Evolutionary conservation across 2,113 vertebrate genomes (phyloP), one percentile per base, ranked within the genome.

Genomic region (Motacilla tschutschensis): DNA sequence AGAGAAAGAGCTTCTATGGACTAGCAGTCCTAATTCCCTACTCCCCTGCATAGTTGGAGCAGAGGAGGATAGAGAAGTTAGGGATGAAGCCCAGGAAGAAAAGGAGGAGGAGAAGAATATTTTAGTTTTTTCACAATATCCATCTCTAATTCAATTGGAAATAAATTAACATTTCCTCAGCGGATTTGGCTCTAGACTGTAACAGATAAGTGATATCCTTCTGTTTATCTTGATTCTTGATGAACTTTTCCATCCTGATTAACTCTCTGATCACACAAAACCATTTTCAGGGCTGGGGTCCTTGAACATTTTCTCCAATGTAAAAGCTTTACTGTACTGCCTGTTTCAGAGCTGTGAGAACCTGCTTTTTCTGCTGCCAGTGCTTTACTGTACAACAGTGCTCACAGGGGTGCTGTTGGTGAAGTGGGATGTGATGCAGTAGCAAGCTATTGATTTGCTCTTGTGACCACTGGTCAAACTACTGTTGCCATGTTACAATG

Each of bases 41-140:
- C 5, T 14, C 0, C 10, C 20, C 2, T 53, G 12, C 0, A 1
- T 12, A 4, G 5, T 0, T 4, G 2, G 16, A 5, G 4, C 0
- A 0, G 22, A 47, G 14, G 6, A 63, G 8, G 6, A 19, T 28
- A 7, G 17, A 47, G 20, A 28, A 59, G 6, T n/a, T 1, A 3
- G 8, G 33, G 8, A 8, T 57, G 19, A 46, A 58, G 11, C 10
- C 5, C 0, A 0, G 22, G 5, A 53, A n/a, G 26, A 51, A 57
- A 24, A 20, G 12, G 8, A 43, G 4, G 8, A 0, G 9, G 29
- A 16, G 3, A 24, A 24, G 22, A n/a, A 13, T 36, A 8, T 12
- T 80, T 67, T 48, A 36, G 21, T 14, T 41, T 16, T 33, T 67
- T 25, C 20, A 10, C 4, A 26, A 21, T 38, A 15, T n/a, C 19